Evolutionary conservation across 2,888 invertebrate genomes (phyloP).

Genomic region (Galerucella pusilla): DNA sequence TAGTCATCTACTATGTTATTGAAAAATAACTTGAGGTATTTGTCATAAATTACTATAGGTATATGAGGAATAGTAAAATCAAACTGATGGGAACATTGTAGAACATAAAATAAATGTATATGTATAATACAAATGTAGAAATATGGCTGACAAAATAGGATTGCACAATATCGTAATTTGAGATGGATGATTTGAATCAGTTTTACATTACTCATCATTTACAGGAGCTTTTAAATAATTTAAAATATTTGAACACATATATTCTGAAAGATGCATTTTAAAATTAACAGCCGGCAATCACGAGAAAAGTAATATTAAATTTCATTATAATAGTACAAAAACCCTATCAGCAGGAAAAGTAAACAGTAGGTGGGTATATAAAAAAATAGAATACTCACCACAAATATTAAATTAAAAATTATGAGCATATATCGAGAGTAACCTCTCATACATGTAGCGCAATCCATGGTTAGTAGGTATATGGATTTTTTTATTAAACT

Average conservation of each 20-base stretch:
- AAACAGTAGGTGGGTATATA: not conserved
- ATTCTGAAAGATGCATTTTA: too few relatives aligned
- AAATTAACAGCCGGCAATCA: too few relatives aligned
- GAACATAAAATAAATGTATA: not conserved
- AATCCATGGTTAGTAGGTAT: conserved; percentile 48
- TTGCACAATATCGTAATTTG: not conserved
- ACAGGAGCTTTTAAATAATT: not conserved
- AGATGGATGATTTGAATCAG: not conserved
- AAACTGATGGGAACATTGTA: not conserved
- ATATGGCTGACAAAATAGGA: not conserved
- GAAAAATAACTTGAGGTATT: not conserved
- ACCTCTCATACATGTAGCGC: conserved; percentile 59
- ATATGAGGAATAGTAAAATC: too few relatives aligned
- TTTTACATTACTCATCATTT: not conserved
- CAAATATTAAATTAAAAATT: conserved; percentile 85
- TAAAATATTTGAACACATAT: too few relatives aligned
- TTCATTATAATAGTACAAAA: not conserved
- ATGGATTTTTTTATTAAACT: not conserved
- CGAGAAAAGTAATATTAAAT: too few relatives aligned
- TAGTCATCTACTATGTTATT: not conserved
- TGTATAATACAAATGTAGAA: not conserved
- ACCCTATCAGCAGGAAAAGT: not conserved
- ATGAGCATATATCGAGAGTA: conserved; percentile 76
- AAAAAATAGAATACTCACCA: conserved; percentile 72
- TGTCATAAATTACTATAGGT: too few relatives aligned